Evolutionary conservation across 2,888 invertebrate genomes (phyloP).

Genomic region (Allacma fusca): DNA sequence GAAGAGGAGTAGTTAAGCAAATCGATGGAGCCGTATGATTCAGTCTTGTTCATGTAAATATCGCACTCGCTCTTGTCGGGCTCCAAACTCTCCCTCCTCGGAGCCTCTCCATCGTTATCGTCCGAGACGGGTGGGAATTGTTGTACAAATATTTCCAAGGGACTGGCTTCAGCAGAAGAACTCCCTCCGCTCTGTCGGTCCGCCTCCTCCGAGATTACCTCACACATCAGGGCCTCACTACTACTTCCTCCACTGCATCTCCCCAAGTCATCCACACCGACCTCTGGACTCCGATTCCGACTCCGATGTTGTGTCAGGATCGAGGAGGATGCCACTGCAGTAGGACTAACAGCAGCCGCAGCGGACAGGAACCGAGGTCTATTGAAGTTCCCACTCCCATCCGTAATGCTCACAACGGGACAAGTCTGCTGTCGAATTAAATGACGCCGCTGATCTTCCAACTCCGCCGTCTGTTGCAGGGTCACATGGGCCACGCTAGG

Average conservation of each 20-base stretch:
- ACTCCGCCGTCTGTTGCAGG: constrained; percentile 58
- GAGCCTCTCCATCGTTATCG: constrained; percentile 61
- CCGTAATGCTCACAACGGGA: constrained; percentile 59
- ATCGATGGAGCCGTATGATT: constrained; percentile 37
- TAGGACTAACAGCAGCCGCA: constrained; percentile 60
- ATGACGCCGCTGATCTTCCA: constrained; percentile 61
- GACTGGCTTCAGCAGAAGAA: constrained; percentile 58
- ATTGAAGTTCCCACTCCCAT: constrained; percentile 58
- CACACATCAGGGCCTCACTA: constrained; percentile 59
- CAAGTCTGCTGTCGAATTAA: constrained; percentile 61
- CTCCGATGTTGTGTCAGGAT: constrained; percentile 59
- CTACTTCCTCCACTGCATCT: constrained; percentile 59
- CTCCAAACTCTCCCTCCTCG: constrained; percentile 58
- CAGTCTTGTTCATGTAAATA: constrained; percentile 25
- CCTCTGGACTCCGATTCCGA: constrained; percentile 60
- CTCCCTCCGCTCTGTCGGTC: constrained; percentile 58
- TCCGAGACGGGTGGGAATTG: constrained; percentile 60
- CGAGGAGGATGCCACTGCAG: constrained; percentile 58
- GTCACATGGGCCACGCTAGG: constrained; percentile 60
- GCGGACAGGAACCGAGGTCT: constrained; percentile 60
- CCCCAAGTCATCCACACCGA: constrained; percentile 48
- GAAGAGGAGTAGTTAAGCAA: constrained; percentile 38
- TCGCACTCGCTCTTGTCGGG: constrained; percentile 42
- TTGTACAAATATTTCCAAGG: constrained; percentile 60
- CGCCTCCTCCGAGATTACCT: constrained; percentile 60